Conservation (phyloP, 2,888 invertebrate genomes). For the Athetis lepigone region DNA sequence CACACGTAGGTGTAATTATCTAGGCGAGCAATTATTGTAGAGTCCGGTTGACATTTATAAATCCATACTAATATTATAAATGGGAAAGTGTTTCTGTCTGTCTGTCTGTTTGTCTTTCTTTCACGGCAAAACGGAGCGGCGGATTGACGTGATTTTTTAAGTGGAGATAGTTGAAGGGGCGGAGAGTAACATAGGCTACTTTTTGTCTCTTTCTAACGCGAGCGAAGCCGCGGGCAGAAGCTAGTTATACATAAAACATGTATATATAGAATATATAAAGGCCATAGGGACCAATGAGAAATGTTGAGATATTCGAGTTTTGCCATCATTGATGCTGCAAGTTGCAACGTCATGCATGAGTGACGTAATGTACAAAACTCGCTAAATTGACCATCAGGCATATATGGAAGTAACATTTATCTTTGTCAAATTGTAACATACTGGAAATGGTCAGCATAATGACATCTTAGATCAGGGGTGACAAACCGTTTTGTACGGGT, state of each 20-base stretch:
- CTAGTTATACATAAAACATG: slow-evolving; percentile 19
- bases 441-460: slow-evolving; percentile 44
- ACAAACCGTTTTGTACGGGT: background rate
- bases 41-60: slow-evolving; percentile 51
- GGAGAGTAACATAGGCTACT: no score
- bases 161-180: no score
- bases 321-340: slow-evolving; percentile 4
- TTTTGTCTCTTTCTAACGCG: no score
- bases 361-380: slow-evolving; percentile 26
- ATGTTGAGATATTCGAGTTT: slow-evolving; percentile 22
- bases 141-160: no score
- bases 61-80: no score
- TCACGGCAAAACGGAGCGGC: no score
- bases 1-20: slow-evolving; percentile 24
- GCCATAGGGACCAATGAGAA: slow-evolving; percentile 16
- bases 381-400: slow-evolving; percentile 25
- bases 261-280: slow-evolving; percentile 34
- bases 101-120: no score
- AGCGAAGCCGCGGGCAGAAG: no score
- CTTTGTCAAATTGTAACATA: slow-evolving; percentile 55
- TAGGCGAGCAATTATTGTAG: slow-evolving; percentile 14
- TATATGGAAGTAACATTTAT: slow-evolving; percentile 49
- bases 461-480: slow-evolving; percentile 36
- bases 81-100: no score
- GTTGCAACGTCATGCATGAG: slow-evolving; percentile 10